Percentiles rank a stretch among this genome's conserved stretches.
These are phyloP conservation scores for Plebejus anna DNA, from an alignment of 2,888 invertebrate species.

Conservation along the genomic window DNA sequence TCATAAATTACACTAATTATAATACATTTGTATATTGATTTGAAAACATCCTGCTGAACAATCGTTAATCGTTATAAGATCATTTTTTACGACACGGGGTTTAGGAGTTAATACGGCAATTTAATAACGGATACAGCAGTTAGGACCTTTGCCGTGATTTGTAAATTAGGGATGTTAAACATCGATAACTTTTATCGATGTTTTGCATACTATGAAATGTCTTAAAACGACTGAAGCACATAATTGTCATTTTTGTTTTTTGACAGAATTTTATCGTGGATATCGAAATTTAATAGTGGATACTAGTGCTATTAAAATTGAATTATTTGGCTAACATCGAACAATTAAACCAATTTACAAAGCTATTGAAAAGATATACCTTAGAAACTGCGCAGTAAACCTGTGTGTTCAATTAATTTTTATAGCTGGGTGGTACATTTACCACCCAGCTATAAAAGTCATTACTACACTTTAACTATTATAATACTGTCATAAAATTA, in stretches of 20 bases:
- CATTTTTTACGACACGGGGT: neutral
- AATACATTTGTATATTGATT: neutral
- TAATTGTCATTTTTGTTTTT: too few relatives aligned
- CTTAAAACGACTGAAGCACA: too few relatives aligned
- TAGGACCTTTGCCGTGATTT: conserved; percentile 27
- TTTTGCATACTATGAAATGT: too few relatives aligned
- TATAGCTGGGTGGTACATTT: neutral
- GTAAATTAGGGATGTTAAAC: conserved; percentile 21
- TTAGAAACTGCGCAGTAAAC: too few relatives aligned
- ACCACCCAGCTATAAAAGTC: too few relatives aligned
- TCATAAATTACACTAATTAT: conserved; percentile 11
- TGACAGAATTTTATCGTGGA: too few relatives aligned
- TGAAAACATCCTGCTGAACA: conserved; percentile 11
- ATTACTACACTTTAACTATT: neutral
- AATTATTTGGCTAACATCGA: neutral
- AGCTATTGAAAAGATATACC: too few relatives aligned
- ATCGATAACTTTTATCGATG: neutral
- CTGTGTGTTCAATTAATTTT: neutral
- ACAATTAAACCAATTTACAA: too few relatives aligned
- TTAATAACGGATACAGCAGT: conserved; percentile 31
- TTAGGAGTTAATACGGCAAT: conserved; percentile 28
- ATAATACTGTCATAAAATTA: neutral
- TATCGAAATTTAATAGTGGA: too few relatives aligned
- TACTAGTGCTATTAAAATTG: too few relatives aligned
- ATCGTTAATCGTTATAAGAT: neutral